A percentile compares a stretch with the other conserved stretches of the same genome.
phyloP scores from a whole-genome alignment of 2,113 vertebrate genomes.

The Oophaga pumilio region DNA sequence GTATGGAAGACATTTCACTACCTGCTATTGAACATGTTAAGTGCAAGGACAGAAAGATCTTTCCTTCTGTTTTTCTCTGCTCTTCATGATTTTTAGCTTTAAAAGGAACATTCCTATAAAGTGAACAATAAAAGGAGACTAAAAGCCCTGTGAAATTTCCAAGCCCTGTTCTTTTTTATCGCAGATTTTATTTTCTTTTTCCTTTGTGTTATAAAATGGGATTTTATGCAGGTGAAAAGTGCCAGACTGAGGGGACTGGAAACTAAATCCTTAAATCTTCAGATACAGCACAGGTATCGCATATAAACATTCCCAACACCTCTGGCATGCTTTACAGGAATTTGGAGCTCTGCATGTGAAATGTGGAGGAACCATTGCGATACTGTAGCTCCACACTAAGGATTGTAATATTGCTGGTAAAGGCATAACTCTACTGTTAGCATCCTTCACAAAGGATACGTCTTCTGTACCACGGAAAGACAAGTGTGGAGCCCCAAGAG shows the following conservation, averaged over 20 bases:
- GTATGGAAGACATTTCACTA: not conserved
- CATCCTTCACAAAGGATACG: no score
- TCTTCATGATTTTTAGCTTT: slow-evolving; percentile 38
- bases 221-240: slow-evolving; percentile 51
- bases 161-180: slow-evolving; percentile 34
- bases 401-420: no score
- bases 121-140: slow-evolving; percentile 34
- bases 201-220: slow-evolving; percentile 52
- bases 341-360: not conserved
- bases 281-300: slow-evolving; percentile 47
- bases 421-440: not conserved
- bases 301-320: slow-evolving; percentile 17
- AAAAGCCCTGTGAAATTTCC: slow-evolving; percentile 35
- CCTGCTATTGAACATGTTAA: slow-evolving; percentile 21
- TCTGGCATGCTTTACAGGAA: slow-evolving; percentile 22
- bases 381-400: not conserved
- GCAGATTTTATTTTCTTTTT: slow-evolving; percentile 56
- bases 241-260: slow-evolving; percentile 49
- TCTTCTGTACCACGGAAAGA: no score
- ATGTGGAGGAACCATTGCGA: not conserved
- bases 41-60: slow-evolving; percentile 15
- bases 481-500: no score
- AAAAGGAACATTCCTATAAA: slow-evolving; percentile 51
- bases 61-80: slow-evolving; percentile 41
- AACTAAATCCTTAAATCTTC: slow-evolving; percentile 55